Evolutionary conservation across 2,113 vertebrate genomes (phyloP).

Genomic region (Lynx canadensis): DNA sequence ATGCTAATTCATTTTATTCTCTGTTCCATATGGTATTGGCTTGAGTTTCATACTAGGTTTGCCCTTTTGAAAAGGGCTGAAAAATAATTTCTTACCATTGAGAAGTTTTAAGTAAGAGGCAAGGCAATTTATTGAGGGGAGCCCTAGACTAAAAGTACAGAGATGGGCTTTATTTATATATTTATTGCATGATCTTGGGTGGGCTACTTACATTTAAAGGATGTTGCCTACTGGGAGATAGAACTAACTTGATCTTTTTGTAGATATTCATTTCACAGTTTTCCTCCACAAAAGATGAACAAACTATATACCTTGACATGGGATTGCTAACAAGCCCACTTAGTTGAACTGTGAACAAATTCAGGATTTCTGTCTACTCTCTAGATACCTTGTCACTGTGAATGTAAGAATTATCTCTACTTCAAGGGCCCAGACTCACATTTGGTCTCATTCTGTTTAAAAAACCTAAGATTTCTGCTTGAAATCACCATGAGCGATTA

Average conservation of each 20-base stretch:
- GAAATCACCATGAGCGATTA: not conserved
- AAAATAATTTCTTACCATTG: conserved; percentile 59
- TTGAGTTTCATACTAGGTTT: conserved; percentile 61
- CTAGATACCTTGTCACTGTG: not conserved
- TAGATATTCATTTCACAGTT: not conserved
- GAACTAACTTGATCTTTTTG: not conserved
- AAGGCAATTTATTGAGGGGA: not conserved
- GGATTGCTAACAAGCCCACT: not conserved
- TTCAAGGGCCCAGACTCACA: not conserved
- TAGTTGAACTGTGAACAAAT: not conserved
- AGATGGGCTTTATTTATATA: conserved; percentile 33
- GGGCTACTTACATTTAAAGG: not conserved
- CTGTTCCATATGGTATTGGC: conserved; percentile 75
- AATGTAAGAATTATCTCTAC: not conserved
- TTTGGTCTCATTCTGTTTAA: not conserved
- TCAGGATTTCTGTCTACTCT: not conserved
- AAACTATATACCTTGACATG: not conserved
- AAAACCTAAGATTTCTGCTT: not conserved
- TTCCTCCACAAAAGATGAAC: not conserved
- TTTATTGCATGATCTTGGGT: not conserved
- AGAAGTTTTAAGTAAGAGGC: conserved; percentile 52
- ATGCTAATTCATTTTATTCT: conserved; percentile 78
- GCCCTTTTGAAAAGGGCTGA: conserved; percentile 68
- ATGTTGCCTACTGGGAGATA: not conserved
- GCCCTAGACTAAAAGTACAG: not conserved